Evolutionary conservation across 2,797 vertebrate genomes (phyloP), one percentile per base, ranked within the genome.

Genomic region (Furcifer pardalis): DNA sequence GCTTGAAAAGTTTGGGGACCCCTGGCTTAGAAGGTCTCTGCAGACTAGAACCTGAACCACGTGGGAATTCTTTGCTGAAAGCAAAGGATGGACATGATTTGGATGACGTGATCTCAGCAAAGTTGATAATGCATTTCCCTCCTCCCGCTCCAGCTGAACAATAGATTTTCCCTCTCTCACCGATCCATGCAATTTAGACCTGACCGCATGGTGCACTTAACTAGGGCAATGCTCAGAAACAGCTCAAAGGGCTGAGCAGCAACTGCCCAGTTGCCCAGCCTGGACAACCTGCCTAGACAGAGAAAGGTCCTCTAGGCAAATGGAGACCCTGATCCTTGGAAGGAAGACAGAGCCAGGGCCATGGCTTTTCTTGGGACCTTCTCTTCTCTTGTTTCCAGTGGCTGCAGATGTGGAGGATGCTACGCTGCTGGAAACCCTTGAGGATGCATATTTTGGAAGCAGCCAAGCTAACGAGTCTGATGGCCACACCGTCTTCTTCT

Each of bases 401-500:
- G 81, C 60, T 12, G 23, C 76, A 37, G 86, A 77, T 0, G 85
- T 87, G 71, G 80, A 79, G 52, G 78, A 81, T n/a, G 86, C 56
- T 5, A 44, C 5, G 0, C 6, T 13, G 19, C 63, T 85, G 75
- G 40, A 19, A 0, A 83, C 72, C 49, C 78, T 68, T 63, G 88
- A 85, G 40, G 88, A 86, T 0, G 4, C 0, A 4, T 10, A 65
- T 12, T 73, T 1, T 1, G 94, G 89, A 80, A 90, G 90, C n/a
- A 93, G 85, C 88, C 91, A 89, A 87, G 88, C 42, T 7, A 94
- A 94, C 0, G 79, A 12, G 1, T 92, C 93, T 37, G 73, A 75
- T 0, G 49, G 89, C 84, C 90, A 92, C 0, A 0, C 84, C 0
- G 5, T 75, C 40, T 89, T 95, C 65, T 95, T 97, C 93, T 97